These are phyloP conservation scores for Clarias macrocephalus DNA, from an alignment of 2,113 vertebrate species.

Conservation along the genomic window DNA sequence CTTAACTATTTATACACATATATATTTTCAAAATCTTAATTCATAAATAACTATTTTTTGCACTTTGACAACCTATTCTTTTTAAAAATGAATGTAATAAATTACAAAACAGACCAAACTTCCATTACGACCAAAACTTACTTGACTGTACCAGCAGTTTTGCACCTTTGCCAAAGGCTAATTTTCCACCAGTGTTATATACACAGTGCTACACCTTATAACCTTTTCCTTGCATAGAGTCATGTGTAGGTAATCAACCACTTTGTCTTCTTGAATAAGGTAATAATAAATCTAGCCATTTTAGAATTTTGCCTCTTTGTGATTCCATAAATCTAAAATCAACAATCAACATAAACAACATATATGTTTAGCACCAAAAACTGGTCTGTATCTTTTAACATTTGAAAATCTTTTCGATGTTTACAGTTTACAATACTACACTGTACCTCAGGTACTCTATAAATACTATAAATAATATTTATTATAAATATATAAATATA, in stretches of 20 bases:
- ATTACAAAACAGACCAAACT: background rate
- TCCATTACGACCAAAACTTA: slow-evolving; percentile 30
- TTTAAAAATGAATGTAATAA: background rate
- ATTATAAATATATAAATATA: too few species aligned
- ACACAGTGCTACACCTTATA: slow-evolving; percentile 41
- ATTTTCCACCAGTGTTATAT: slow-evolving; percentile 6
- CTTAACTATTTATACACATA: slow-evolving; percentile 38
- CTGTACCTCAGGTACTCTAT: background rate
- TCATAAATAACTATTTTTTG: background rate
- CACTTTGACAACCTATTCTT: background rate
- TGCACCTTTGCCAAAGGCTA: slow-evolving; percentile 41
- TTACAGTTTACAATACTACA: background rate
- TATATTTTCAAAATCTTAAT: background rate
- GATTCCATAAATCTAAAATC: background rate
- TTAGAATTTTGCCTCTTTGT: slow-evolving; percentile 3
- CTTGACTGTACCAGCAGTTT: slow-evolving; percentile 40
- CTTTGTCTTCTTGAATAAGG: background rate
- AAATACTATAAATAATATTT: background rate
- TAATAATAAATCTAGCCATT: slow-evolving; percentile 49
- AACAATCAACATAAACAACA: background rate
- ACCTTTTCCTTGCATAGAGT: background rate
- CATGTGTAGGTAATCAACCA: background rate
- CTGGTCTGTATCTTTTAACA: background rate
- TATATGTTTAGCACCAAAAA: background rate
- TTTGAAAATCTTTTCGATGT: background rate